Conservation (phyloP, 2,113 vertebrate species). For the Cyprichromis sp. region DNA sequence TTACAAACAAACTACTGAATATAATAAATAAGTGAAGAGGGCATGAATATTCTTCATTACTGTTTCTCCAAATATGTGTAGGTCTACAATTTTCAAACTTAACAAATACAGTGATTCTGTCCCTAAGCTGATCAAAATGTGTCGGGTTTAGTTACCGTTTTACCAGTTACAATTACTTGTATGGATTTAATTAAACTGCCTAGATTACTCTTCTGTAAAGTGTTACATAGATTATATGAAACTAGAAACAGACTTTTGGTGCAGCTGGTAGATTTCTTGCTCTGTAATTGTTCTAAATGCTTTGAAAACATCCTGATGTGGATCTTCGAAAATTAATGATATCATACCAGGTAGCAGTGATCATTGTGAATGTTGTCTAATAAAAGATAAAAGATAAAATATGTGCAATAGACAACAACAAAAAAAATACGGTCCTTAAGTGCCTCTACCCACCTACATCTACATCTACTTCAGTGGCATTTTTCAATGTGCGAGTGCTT, state of each 20-base stretch:
- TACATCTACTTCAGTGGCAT: constrained; percentile 35
- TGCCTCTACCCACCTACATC: constrained; percentile 50
- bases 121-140: background rate
- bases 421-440: constrained; percentile 25
- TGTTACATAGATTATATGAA: background rate
- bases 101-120: background rate
- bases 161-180: background rate
- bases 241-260: background rate
- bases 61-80: background rate
- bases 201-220: background rate
- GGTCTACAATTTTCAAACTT: background rate
- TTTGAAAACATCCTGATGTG: background rate
- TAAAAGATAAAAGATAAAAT: background rate
- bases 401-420: background rate
- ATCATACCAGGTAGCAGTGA: background rate
- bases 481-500: constrained; percentile 78
- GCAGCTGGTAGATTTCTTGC: background rate
- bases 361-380: background rate
- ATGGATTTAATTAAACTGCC: background rate
- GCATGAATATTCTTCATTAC: background rate
- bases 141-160: background rate
- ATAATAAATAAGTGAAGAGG: background rate
- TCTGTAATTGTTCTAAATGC: background rate
- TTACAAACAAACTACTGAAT: background rate
- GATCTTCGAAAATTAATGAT: background rate